phyloP scores from a whole-genome alignment of 2,888 invertebrate genomes.

The Cerceris rybyensis region DNA sequence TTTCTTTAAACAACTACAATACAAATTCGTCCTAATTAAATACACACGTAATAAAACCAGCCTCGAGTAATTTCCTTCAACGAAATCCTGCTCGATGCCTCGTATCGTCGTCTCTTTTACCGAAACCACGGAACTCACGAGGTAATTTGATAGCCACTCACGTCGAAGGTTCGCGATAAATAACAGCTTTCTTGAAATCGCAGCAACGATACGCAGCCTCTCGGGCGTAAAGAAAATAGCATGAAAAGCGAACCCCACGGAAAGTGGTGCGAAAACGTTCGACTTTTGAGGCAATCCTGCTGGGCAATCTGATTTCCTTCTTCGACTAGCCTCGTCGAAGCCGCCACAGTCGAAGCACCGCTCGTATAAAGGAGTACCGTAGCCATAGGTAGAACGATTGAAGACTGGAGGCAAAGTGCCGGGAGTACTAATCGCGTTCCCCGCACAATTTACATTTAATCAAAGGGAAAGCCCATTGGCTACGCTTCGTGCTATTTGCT shows the following conservation, averaged over 20 bases:
- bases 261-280: constrained; percentile 5
- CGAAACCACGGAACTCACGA: not conserved
- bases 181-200: not conserved
- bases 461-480: constrained; percentile 81
- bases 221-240: not conserved
- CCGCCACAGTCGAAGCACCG: constrained; percentile 4
- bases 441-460: constrained; percentile 81
- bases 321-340: constrained; percentile 21
- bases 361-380: constrained; percentile 32
- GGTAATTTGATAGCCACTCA: too few relatives aligned
- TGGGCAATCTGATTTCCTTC: constrained; percentile 47
- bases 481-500: constrained; percentile 79
- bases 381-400: constrained; percentile 50
- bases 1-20: too few relatives aligned
- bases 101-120: not conserved
- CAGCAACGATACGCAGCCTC: not conserved
- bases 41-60: too few relatives aligned
- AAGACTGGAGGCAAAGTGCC: constrained; percentile 70
- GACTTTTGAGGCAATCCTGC: constrained; percentile 25
- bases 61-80: too few relatives aligned
- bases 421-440: constrained; percentile 79
- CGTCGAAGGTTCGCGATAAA: not conserved
- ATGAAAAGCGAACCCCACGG: not conserved
- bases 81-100: too few relatives aligned
- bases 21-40: too few relatives aligned